Percentiles rank a stretch among this genome's conserved stretches.
These are phyloP conservation scores for Trachelus stipa DNA, from an alignment of 2,888 invertebrate species.

Conservation along the genomic window DNA sequence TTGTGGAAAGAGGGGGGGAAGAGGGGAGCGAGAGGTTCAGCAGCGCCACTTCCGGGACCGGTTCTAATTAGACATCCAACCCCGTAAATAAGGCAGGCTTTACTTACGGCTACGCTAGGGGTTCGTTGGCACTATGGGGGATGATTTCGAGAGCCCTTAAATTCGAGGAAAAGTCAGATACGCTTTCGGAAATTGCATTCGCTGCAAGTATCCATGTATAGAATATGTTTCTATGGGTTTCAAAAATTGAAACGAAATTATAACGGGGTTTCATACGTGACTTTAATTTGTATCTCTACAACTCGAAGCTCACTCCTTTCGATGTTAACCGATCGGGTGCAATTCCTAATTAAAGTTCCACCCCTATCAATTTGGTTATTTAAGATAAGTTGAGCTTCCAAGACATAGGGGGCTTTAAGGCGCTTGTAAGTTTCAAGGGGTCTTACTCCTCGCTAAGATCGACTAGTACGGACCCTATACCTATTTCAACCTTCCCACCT, in stretches of 20 bases:
- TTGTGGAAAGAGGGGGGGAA: background rate
- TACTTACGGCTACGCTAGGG: background rate
- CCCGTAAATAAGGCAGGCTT: slow-evolving; percentile 47
- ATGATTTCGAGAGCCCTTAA: background rate
- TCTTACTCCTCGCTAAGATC: slow-evolving; percentile 26
- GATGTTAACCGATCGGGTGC: background rate
- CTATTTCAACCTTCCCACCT: slow-evolving; percentile 6
- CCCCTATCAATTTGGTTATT: slow-evolving; percentile 46
- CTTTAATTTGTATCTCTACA: background rate
- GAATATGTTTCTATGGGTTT: background rate
- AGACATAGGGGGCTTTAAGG: slow-evolving; percentile 37
- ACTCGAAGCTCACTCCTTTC: background rate
- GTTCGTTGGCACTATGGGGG: background rate
- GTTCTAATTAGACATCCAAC: slow-evolving; percentile 47
- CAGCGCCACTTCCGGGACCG: slow-evolving; percentile 28
- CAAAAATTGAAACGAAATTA: background rate
- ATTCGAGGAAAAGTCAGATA: background rate
- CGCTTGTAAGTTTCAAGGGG: slow-evolving; percentile 39
- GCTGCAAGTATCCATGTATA: background rate
- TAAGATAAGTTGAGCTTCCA: slow-evolving; percentile 40
- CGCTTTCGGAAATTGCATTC: background rate
- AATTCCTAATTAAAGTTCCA: slow-evolving; percentile 42
- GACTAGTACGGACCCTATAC: slow-evolving; percentile 12
- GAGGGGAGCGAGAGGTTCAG: background rate
- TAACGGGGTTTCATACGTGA: background rate